Evolutionary conservation across 2,888 invertebrate genomes (phyloP), one percentile per base, ranked within the genome.

Genomic region (Dasysyrphus tricinctus): DNA sequence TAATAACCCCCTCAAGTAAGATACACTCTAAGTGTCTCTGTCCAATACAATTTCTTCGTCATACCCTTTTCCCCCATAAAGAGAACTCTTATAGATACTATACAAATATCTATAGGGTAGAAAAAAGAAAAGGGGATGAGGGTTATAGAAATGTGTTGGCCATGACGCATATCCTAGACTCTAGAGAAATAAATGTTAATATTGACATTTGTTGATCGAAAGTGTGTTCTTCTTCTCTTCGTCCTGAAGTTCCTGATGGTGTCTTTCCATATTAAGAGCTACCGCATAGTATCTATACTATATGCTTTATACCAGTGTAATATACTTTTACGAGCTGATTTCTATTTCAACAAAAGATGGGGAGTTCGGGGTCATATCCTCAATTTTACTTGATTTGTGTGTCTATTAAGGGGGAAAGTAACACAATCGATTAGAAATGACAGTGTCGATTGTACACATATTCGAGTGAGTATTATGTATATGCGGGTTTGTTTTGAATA

Each of bases 151-250:
- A 51, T 54, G 49, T 37, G 44, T 47, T 37, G 37, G 32, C 61
- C 56, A 49, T 57, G 61, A 51, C 57, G 16, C 49, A 76, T 56
- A 39, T 61, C 61, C 39, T 49, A 57, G 12, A 59, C 65, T 73
- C 57, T 65, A 57, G 32, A 54, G 49, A 67, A 81, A 82, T 76
- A 42, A 73, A 77, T 82, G 76, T 82, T 73, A 77, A 73, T 82
- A 82, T 82, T 82, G 77, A 78, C 82, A 82, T 82, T 82, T 82
- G 82, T 82, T 77, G 77, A 77, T 82, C 72, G 65, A 76, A 76
- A 76, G 65, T 67, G 57, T 76, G 47, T 47, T 42, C 39, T 39
- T 39, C 39, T 12, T 16, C 11, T 24, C 42, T 24, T 61, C 14
- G 7, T 14, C 39, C 11, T 39, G 8, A 1, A 11, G 37, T 61